Base-by-base conservation (phyloP, 2,888 invertebrate genomes). In the Phaedon cochleariae region DNA sequence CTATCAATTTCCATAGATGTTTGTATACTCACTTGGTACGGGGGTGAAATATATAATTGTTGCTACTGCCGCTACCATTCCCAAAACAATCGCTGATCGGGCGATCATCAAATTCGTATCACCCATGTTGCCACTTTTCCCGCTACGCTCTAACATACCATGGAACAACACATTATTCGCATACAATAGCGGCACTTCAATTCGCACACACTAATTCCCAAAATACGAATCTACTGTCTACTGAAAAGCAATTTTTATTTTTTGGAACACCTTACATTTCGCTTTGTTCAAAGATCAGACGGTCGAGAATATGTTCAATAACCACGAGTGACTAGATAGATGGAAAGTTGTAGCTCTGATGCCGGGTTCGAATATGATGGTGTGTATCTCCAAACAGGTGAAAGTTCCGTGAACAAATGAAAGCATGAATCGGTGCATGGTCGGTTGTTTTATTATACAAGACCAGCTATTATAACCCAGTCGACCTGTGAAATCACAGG, bases 1-100 rank as follows among this genome's bases (percentile, higher is more conserved):
- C n/a, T n/a, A n/a, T n/a, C n/a, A n/a, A n/a, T n/a, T n/a, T n/a
- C n/a, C n/a, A n/a, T n/a, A n/a, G n/a, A n/a, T n/a, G n/a, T n/a
- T n/a, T 10, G 9, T 2, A 45, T 18, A 65, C 74, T 81, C 84
- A 91, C 91, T 90, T 85, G 91, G 91, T 84, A 90, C 85, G 20
- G 92, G 91, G 52, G 91, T 90, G 67, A 90, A 87, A 80, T 91
- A 89, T 71, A 92, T 88, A 69, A 92, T 88, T 58, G 91, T 87
- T 53, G 90, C 84, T 65, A 91, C 91, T 75, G 89, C 88, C 18
- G 87, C 87, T 58, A 88, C 84, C 81, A 92, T 88, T 67, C 90
- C 88, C 76, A 87, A 84, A 75, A 92, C 85, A 77, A 91, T 87
- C 20, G 89, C 86, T 76, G 88, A 85, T 84, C 90, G 87, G 20